Conservation (phyloP, 2,113 vertebrate species). For the Coregonus clupeaformis region DNA sequence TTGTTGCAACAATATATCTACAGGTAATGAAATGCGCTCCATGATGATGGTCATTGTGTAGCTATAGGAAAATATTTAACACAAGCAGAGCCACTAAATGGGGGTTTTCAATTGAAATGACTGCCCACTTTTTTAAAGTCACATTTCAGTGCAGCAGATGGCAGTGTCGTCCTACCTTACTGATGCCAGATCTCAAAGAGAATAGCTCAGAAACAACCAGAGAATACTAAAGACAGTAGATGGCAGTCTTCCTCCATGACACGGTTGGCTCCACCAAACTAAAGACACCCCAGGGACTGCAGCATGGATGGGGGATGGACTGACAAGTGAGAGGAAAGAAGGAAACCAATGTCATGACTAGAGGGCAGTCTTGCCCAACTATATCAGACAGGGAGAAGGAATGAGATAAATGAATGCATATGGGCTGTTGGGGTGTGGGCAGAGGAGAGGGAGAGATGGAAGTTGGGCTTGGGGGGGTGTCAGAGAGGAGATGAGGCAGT, state of each 20-base stretch:
- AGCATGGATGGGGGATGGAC: background rate
- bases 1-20: background rate
- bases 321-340: constrained; percentile 12
- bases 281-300: background rate
- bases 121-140: background rate
- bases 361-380: constrained; percentile 60
- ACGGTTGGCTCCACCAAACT: background rate
- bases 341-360: constrained; percentile 27
- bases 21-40: too few species aligned
- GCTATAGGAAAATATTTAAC: background rate
- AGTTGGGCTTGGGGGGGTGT: too few species aligned
- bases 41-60: too few species aligned
- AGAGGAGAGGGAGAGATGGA: too few species aligned
- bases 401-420: too few species aligned
- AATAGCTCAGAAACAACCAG: background rate
- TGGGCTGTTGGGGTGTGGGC: too few species aligned
- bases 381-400: background rate
- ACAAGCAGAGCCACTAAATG: too few species aligned
- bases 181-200: background rate
- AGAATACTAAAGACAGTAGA: background rate
- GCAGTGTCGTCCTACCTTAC: background rate
- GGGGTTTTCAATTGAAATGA: background rate
- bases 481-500: too few species aligned
- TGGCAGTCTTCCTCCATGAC: background rate
- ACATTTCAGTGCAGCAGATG: background rate